These are phyloP conservation scores for Macropodus opercularis DNA, from an alignment of 2,797 vertebrate species.

Conservation along the genomic window DNA sequence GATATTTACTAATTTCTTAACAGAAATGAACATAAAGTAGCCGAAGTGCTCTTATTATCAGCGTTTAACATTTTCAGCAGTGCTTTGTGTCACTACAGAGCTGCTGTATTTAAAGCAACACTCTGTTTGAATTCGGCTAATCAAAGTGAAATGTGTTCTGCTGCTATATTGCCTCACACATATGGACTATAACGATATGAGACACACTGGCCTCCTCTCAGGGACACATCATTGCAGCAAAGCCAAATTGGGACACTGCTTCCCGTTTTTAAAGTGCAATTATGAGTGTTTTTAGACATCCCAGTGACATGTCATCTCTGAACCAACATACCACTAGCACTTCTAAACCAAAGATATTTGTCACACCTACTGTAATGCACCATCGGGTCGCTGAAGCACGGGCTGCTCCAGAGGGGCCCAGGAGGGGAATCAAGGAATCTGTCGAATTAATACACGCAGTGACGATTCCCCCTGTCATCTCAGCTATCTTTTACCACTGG, in stretches of 20 bases:
- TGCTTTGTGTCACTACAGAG: constrained; percentile 13
- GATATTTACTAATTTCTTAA: too few relatives aligned
- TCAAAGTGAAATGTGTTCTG: constrained; percentile 37
- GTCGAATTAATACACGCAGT: constrained; percentile 79
- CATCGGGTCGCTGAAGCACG: constrained; percentile 64
- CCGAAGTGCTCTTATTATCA: not conserved
- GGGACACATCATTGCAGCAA: constrained; percentile 41
- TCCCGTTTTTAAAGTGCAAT: constrained; percentile 70
- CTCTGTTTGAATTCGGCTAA: constrained; percentile 20
- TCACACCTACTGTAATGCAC: constrained; percentile 79
- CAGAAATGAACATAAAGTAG: too few relatives aligned
- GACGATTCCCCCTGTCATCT: constrained; percentile 73
- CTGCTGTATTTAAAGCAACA: constrained; percentile 14
- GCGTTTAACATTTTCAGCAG: constrained; percentile 18
- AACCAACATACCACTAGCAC: constrained; percentile 69
- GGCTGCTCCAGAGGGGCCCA: constrained; percentile 73
- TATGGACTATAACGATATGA: constrained; percentile 41
- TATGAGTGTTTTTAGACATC: constrained; percentile 68
- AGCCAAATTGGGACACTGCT: constrained; percentile 58
- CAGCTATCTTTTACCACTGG: constrained; percentile 65
- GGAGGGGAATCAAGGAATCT: constrained; percentile 80
- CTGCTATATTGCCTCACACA: constrained; percentile 14
- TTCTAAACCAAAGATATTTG: constrained; percentile 76
- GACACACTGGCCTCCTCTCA: constrained; percentile 47
- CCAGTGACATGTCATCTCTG: constrained; percentile 70